Conservation (phyloP, 2,797 vertebrate species). For the Hoplostethus mediterraneus region DNA sequence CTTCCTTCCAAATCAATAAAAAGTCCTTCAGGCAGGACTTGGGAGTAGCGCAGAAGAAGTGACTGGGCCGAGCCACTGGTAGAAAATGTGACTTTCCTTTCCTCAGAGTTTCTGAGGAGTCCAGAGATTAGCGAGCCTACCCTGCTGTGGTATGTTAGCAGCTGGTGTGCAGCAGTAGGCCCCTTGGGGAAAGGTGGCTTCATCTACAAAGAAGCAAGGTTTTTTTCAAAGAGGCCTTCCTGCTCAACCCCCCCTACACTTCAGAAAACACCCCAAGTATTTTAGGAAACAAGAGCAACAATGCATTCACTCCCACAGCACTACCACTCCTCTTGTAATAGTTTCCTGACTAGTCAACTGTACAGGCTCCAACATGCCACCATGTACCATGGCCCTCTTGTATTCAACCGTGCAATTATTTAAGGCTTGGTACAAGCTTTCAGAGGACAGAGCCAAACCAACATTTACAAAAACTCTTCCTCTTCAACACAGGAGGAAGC, state of each 20-base stretch:
- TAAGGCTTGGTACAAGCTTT: background rate
- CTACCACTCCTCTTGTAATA: background rate
- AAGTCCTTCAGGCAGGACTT: conserved; percentile 10
- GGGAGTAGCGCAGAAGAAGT: background rate
- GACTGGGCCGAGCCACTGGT: conserved; percentile 5
- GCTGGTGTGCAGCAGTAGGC: conserved; percentile 59
- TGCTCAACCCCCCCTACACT: conserved; percentile 59
- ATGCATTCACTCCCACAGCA: conserved; percentile 25
- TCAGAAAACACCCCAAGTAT: conserved; percentile 77
- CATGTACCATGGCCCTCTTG: no score
- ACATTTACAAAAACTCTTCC: background rate
- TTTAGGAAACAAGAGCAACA: conserved; percentile 73
- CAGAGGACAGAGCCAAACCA: background rate
- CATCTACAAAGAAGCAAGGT: conserved; percentile 61
- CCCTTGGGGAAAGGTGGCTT: conserved; percentile 73
- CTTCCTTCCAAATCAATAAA: conserved; percentile 31
- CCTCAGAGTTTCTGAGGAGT: conserved; percentile 24
- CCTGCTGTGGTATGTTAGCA: conserved; percentile 62
- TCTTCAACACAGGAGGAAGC: conserved; percentile 5
- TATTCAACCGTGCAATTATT: background rate
- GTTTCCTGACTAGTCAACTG: conserved; percentile 6
- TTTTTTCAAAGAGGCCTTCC: conserved; percentile 53
- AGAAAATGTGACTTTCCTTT: conserved; percentile 6
- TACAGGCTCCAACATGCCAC: conserved; percentile 72
- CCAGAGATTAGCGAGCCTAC: conserved; percentile 47